Evolutionary conservation across 2,797 vertebrate species (phyloP), one percentile per base, ranked within the genome.

Genomic region (Gymnocypris eckloni): DNA sequence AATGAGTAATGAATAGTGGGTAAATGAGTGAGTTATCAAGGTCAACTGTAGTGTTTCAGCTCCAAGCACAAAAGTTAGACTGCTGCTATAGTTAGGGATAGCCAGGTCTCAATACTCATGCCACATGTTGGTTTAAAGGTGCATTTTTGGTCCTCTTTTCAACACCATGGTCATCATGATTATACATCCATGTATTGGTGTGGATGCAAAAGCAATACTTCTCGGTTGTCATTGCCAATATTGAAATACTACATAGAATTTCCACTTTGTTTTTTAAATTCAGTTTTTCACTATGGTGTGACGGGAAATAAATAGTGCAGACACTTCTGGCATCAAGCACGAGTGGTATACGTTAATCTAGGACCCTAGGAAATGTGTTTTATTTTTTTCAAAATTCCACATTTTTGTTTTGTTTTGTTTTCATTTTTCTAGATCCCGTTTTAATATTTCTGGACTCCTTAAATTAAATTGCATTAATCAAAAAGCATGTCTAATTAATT

Each of bases 1-100:
- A 75, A 39, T 43, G n/a, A 59, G 77, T 89, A 86, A 93, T 86
- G 66, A 76, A 89, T 43, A 81, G 67, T 67, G 64, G 52, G 70
- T 79, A 88, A 83, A 81, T 87, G 18, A 75, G 45, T 73, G 28
- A 81, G 85, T 84, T 83, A 85, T 82, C 84, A 84, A 81, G 59
- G 67, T 70, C 75, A 78, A 80, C 79, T 50, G 79, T 10, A 86
- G 69, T 50, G 72, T 28, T 72, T 79, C 33, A 61, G 72, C 33
- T 52, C 22, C 22, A 67, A 76, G 25, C 8, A 3, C 22, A 25
- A 28, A 43, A 73, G 18, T 70, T 75, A 76, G 88, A 83, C 75
- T 89, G 43, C 86, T 22, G 6, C 25, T 20, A 41, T 41, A 66
- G 70, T 79, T 73, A 66, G 39, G 20, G 67, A 50, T 45, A 48